Evolutionary conservation across 2,888 invertebrate species (phyloP).

Genomic region (Tinea pellionella): DNA sequence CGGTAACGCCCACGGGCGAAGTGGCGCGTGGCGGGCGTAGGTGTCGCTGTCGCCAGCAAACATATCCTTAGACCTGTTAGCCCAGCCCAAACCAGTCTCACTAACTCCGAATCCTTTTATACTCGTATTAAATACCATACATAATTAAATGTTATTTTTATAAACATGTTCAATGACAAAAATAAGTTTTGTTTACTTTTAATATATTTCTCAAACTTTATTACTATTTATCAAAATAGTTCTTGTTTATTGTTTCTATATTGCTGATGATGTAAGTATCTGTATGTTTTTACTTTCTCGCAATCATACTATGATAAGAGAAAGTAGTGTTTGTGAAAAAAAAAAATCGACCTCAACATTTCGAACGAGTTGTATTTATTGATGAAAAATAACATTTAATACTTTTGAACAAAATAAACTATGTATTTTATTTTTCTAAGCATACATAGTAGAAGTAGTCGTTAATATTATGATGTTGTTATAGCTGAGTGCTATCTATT

Average conservation of each 20-base stretch:
- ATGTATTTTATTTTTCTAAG: too few relatives aligned
- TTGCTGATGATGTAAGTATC: constrained; percentile 5
- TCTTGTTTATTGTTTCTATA: constrained; percentile 6
- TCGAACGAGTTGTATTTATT: constrained; percentile 1
- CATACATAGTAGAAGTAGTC: too few relatives aligned
- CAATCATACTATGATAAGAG: constrained; percentile 11
- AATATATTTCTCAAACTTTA: background rate
- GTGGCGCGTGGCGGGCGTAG: constrained; percentile 8
- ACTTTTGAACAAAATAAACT: background rate
- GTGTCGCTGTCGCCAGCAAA: background rate
- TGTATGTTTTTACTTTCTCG: constrained; percentile 11
- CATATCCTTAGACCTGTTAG: constrained; percentile 4
- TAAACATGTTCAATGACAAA: background rate
- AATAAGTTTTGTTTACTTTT: background rate
- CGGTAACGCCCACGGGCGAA: constrained; percentile 3
- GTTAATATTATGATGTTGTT: too few relatives aligned
- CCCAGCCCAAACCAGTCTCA: constrained; percentile 1
- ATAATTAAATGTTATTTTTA: background rate
- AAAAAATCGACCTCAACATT: constrained; percentile 9
- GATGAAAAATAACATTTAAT: background rate
- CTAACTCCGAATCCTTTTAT: constrained; percentile 6
- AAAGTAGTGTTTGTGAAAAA: constrained; percentile 10
- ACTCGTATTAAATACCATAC: background rate
- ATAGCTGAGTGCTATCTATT: too few relatives aligned
- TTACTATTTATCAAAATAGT: background rate